Evolutionary conservation across 2,888 invertebrate species (phyloP).

Genomic region (Cyrtodaria siliqua): DNA sequence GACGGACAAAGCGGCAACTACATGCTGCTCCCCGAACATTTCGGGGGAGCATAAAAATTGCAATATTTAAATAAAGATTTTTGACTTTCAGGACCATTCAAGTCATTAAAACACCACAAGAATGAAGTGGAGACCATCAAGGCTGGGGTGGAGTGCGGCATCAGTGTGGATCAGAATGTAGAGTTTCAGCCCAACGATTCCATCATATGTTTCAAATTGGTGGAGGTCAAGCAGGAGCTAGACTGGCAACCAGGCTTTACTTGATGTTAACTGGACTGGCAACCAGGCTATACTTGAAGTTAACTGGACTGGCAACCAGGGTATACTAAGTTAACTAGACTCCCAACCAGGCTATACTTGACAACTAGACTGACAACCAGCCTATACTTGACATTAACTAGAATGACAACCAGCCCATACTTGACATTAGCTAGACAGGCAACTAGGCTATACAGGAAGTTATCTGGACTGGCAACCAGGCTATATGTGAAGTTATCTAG

Average conservation of each 20-base stretch:
- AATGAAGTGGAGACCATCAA: conserved; percentile 94
- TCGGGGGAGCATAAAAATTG: no score
- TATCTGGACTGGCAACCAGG: conserved; percentile 93
- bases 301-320: conserved; percentile 93
- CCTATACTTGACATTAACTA: no score
- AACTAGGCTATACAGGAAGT: conserved; percentile 74
- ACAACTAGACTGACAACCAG: no score
- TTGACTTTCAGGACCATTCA: conserved; percentile 87
- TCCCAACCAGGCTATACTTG: no score
- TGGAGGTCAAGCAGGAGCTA: conserved; percentile 89
- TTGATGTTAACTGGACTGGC: conserved; percentile 90
- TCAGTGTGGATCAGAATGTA: conserved; percentile 91
- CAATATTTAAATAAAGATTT: no score
- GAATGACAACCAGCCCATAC: no score
- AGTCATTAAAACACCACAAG: conserved; percentile 95
- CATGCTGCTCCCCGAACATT: no score
- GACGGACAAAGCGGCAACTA: no score
- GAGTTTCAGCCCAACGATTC: conserved; percentile 91
- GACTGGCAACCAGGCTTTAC: conserved; percentile 91
- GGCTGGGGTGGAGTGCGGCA: conserved; percentile 95
- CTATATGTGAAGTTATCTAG: no score
- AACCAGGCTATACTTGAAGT: conserved; percentile 87
- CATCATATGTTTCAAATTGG: conserved; percentile 91
- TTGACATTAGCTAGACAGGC: no score
- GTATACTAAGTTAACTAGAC: no score